A percentile compares a stretch with the other conserved stretches of the same genome.
Conservation (phyloP, 2,888 invertebrate species). For the Hofmannophila pseudospretella region DNA sequence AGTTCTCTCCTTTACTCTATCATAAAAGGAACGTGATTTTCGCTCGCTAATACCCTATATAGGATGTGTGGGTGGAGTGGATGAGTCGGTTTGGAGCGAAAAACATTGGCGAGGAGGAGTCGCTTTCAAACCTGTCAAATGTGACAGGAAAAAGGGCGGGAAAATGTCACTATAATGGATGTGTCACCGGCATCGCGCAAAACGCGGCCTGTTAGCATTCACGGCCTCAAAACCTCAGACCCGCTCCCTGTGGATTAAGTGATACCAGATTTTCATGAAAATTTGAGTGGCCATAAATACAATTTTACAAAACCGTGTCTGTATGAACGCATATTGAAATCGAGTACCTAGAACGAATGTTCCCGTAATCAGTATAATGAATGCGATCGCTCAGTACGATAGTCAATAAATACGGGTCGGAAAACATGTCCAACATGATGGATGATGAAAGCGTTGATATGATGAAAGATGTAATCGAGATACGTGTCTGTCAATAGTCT, state of each 20-base stretch:
- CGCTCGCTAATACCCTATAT: constrained; percentile 29
- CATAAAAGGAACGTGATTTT: constrained; percentile 12
- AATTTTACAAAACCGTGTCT: constrained; percentile 7
- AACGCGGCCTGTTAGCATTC: constrained; percentile 58
- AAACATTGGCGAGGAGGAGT: constrained; percentile 69
- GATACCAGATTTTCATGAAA: constrained; percentile 45
- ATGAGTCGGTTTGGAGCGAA: constrained; percentile 41
- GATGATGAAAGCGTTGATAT: constrained; percentile 60
- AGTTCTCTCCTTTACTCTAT: constrained; percentile 7
- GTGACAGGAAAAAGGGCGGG: constrained; percentile 74
- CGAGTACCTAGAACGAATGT: constrained; percentile 13
- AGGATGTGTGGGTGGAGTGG: constrained; percentile 35
- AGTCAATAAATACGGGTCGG: constrained; percentile 65
- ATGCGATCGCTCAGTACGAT: constrained; percentile 61
- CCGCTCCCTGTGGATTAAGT: constrained; percentile 60
- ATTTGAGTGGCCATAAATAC: constrained; percentile 26
- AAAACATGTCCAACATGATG: constrained; percentile 72
- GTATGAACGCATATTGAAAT: constrained; percentile 9
- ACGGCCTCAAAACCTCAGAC: constrained; percentile 52
- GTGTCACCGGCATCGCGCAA: constrained; percentile 70
- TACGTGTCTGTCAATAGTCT: constrained; percentile 41
- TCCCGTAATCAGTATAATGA: constrained; percentile 59
- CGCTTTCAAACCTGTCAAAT: constrained; percentile 74
- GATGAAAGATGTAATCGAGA: constrained; percentile 60
- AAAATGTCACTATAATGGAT: constrained; percentile 75